These are phyloP conservation scores for Petromus typicus DNA, from an alignment of 2,113 vertebrate genomes.

Conservation along the genomic window DNA sequence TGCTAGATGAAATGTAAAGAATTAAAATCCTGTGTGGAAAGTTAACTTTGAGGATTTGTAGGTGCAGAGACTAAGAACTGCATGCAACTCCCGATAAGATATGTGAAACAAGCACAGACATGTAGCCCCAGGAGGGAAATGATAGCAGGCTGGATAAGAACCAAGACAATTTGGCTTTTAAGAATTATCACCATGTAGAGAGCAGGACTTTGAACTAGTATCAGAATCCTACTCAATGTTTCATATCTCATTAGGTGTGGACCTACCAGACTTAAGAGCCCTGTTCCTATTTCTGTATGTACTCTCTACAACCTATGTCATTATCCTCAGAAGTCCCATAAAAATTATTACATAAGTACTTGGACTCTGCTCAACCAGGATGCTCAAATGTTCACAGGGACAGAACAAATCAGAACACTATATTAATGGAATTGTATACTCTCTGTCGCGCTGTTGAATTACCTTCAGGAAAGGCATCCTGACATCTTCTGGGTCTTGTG, in stretches of 20 bases:
- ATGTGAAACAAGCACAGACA: not conserved
- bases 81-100: not conserved
- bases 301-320: not conserved
- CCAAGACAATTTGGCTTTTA: not conserved
- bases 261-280: not conserved
- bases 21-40: not conserved
- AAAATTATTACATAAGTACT: not conserved
- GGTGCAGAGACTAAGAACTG: not conserved
- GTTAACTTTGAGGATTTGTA: not conserved
- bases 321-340: not conserved
- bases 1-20: not conserved
- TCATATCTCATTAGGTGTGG: not conserved
- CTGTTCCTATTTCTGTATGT: not conserved
- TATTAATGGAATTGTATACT: not conserved
- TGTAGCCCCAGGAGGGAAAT: not conserved
- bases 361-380: not conserved
- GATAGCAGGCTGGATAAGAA: not conserved
- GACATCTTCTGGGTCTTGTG: not conserved
- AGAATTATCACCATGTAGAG: not conserved
- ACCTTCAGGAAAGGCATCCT: not conserved
- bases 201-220: not conserved
- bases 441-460: not conserved
- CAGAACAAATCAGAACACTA: not conserved
- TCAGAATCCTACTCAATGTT: not conserved
- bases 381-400: not conserved